These are phyloP conservation scores for Acleris sparsana DNA, from an alignment of 2,888 invertebrate genomes.

Conservation along the genomic window DNA sequence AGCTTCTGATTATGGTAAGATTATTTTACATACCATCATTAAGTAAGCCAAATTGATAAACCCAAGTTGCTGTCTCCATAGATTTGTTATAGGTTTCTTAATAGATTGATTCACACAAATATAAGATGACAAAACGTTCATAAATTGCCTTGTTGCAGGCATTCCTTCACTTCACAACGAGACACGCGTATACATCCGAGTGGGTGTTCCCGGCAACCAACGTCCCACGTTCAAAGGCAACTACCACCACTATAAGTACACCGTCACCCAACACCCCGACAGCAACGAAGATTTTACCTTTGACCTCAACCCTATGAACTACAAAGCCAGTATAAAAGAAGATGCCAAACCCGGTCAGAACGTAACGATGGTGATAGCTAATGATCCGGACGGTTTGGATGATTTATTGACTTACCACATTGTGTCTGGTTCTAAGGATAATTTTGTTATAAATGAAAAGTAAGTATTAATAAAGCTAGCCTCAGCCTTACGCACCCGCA, in stretches of 20 bases:
- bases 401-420: slow-evolving; percentile 87
- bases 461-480: slow-evolving; percentile 64
- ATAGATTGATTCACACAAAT: too few relatives aligned
- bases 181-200: slow-evolving; percentile 87
- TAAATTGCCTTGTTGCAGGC: slow-evolving; percentile 60
- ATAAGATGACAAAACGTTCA: too few relatives aligned
- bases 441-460: slow-evolving; percentile 89
- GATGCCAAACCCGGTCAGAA: slow-evolving; percentile 87
- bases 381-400: slow-evolving; percentile 91
- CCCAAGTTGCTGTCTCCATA: too few relatives aligned
- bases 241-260: slow-evolving; percentile 83
- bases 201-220: slow-evolving; percentile 91
- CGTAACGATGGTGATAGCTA: slow-evolving; percentile 88
- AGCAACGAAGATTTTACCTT: slow-evolving; percentile 72
- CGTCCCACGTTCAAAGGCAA: slow-evolving; percentile 91
- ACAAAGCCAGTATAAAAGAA: slow-evolving; percentile 88
- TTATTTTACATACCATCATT: neutral
- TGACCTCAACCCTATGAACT: slow-evolving; percentile 87
- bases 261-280: slow-evolving; percentile 61
- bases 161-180: slow-evolving; percentile 86
- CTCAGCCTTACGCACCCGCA: too few relatives aligned
- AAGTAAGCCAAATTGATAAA: neutral
- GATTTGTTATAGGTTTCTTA: too few relatives aligned
- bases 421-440: slow-evolving; percentile 89
- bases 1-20: slow-evolving; percentile 87